phyloP scores from a whole-genome alignment of 2,797 vertebrate species.

The Alca torda region DNA sequence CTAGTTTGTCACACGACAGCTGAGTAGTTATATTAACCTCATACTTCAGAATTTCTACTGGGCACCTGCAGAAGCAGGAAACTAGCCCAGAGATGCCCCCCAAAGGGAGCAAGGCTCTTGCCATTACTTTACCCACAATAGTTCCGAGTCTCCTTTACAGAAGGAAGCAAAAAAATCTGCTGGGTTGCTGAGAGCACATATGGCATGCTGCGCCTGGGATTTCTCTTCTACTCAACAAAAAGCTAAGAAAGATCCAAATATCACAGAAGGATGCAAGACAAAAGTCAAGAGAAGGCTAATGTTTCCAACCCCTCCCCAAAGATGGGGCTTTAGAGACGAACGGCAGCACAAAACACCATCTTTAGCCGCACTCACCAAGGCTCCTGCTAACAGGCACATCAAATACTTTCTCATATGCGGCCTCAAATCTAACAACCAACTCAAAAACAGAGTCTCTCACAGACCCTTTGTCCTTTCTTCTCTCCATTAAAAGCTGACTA shows the following conservation, averaged over 20 bases:
- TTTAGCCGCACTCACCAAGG: neutral
- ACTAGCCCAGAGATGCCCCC: neutral
- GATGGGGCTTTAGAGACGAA: neutral
- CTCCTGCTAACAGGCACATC: neutral
- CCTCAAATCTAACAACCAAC: neutral
- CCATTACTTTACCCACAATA: neutral
- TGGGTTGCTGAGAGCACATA: neutral
- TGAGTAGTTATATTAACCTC: neutral
- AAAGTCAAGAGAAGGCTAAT: neutral
- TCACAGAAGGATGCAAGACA: neutral
- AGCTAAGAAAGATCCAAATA: neutral
- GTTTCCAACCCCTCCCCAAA: neutral
- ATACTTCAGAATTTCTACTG: neutral
- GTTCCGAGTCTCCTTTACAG: neutral
- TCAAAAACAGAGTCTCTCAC: neutral
- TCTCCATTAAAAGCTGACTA: neutral
- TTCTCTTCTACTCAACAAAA: neutral
- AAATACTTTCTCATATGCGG: neutral
- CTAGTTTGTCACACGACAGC: neutral
- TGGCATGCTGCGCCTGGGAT: neutral
- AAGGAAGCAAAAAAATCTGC: neutral
- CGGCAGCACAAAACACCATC: neutral
- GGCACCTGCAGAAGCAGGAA: neutral
- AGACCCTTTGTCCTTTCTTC: neutral
- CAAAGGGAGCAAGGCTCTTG: neutral